phyloP scores from a whole-genome alignment of 2,888 invertebrate species.

The Operophtera brumata region DNA sequence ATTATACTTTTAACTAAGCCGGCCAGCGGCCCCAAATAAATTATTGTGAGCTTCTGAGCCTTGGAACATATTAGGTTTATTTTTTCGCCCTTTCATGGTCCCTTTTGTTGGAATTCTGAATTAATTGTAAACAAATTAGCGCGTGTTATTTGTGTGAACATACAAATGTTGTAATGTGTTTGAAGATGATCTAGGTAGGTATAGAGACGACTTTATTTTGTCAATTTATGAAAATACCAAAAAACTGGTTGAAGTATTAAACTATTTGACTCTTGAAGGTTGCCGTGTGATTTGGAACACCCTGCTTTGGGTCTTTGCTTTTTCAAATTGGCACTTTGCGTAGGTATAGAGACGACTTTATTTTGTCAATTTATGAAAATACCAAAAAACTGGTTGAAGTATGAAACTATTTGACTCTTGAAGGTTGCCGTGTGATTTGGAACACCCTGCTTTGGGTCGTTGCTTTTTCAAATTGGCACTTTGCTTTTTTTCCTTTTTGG shows the following conservation, averaged over 20 bases:
- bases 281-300: too few species aligned
- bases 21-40: constrained; percentile 46
- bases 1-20: constrained; percentile 66
- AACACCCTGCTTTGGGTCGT: too few species aligned
- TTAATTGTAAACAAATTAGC: constrained; percentile 59
- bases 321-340: too few species aligned
- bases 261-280: too few species aligned
- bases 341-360: background rate
- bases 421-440: too few species aligned
- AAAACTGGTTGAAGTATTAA: too few species aligned
- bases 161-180: background rate
- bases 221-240: too few species aligned
- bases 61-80: constrained; percentile 45
- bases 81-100: constrained; percentile 36
- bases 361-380: background rate
- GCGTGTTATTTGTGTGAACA: constrained; percentile 35
- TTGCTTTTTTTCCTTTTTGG: too few species aligned
- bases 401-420: too few species aligned
- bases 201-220: background rate
- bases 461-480: too few species aligned
- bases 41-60: constrained; percentile 25
- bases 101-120: constrained; percentile 44
- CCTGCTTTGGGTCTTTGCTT: too few species aligned
- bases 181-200: background rate
- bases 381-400: too few species aligned